Base-by-base conservation (phyloP, 2,888 invertebrate species). In the Entomobrya multifasciata region DNA sequence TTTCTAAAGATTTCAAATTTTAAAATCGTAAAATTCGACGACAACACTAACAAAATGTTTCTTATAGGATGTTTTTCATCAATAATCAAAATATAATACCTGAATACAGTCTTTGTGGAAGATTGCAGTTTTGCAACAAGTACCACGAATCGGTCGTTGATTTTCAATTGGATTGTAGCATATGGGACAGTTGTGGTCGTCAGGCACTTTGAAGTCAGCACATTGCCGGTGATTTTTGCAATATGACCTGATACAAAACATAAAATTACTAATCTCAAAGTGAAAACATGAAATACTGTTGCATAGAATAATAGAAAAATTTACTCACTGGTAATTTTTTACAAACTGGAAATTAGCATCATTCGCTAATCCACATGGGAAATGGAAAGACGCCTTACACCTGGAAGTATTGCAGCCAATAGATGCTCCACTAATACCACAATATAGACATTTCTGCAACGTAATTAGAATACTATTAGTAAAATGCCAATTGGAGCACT, bases 41-140 rank as follows among this genome's bases (percentile, higher is more conserved):
- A n/a, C n/a, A n/a, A n/a, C n/a, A n/a, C n/a, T n/a, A n/a, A n/a
- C n/a, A n/a, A n/a, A n/a, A n/a, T n/a, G n/a, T n/a, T n/a, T n/a
- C n/a, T n/a, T n/a, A n/a, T n/a, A n/a, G n/a, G n/a, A n/a, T n/a
- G n/a, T n/a, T n/a, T n/a, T n/a, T n/a, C n/a, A n/a, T n/a, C n/a
- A 13, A 49, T 67, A 15, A 78, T 20, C 65, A n/a, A 65, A 20
- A 77, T 62, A 27, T 20, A 89, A 89, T 92, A 95, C 95, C 93
- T 95, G 95, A 52, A 96, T 91, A 92, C 97, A 97, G 17, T 91
- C 92, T 62, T 95, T 94, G 91, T 97, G 97, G 91, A 96, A 96
- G 95, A 96, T 96, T 0, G 95, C 94, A 88, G 95, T 95, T 36
- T 86, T 86, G 81, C 94, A 94, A 90, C 97, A 97, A 0, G 96